Base-by-base conservation (phyloP, 2,888 invertebrate genomes). In the Spicauda simplicius region DNA sequence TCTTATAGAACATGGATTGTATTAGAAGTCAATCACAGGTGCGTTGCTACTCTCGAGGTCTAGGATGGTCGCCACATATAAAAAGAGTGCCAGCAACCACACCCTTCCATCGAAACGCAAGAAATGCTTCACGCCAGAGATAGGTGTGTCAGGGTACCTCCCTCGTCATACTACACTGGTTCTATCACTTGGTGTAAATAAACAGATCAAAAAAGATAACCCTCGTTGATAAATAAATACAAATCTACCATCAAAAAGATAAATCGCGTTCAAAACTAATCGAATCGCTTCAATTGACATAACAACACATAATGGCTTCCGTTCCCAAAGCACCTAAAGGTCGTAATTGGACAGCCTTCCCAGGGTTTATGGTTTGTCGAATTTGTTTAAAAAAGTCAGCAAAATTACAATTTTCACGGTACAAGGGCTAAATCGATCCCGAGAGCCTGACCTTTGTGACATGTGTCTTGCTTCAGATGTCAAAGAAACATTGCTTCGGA, bases 361-460 rank as follows among this genome's bases (percentile, higher is more conserved):
- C 48, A 48, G 59, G 59, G 58, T 58, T 58, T 45, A 58, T 30
- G 55, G 55, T 56, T 55, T 30, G 73, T 67, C 76, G 77, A 79
- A 81, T 82, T 80, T 80, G 80, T 80, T 80, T 82, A 80, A 78
- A n/a, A 73, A 76, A 74, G 69, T 74, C 72, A 56, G 45, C 70
- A 67, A 71, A 71, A 75, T 75, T 74, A 76, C 75, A 72, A 74
- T 72, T 76, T 73, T 68, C 70, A 72, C 71, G 71, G 60, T 70
- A 71, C 73, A 58, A 63, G 67, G 68, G 69, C 62, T 58, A 63
- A 66, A 72, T 68, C 72, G 66, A 67, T 69, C 69, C 68, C 59
- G 37, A 30, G 68, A 53, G 58, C 1, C 25, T 19, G 16, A 61
- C 52, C 41, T 41, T 18, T 61, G 53, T 53, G 61, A 12, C 16